Conservation (phyloP, 2,888 invertebrate species). For the Lymantria monacha region DNA sequence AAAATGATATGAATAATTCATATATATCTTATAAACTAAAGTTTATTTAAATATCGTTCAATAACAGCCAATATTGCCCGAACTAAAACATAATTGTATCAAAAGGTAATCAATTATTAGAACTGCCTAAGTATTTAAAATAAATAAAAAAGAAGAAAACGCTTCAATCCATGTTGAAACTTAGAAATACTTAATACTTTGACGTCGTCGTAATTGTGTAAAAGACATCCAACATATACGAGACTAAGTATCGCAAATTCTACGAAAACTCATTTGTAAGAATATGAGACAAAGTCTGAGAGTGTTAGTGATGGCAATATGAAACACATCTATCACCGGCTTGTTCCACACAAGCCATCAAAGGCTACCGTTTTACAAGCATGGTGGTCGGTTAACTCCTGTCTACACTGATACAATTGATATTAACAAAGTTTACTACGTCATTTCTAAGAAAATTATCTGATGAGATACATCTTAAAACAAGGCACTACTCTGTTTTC, state of each 20-base stretch:
- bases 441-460: neutral
- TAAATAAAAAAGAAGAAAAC: too few species aligned
- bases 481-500: neutral
- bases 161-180: too few species aligned
- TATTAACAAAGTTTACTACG: conserved; percentile 4
- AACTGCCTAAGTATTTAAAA: too few species aligned
- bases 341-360: conserved; percentile 23
- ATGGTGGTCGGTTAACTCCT: conserved; percentile 31
- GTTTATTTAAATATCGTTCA: too few species aligned
- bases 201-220: neutral
- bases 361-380: conserved; percentile 26
- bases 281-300: conserved; percentile 10
- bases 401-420: conserved; percentile 11
- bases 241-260: conserved; percentile 12
- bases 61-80: too few species aligned
- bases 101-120: too few species aligned
- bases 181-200: neutral
- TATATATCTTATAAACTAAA: too few species aligned
- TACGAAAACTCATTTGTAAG: conserved; percentile 22
- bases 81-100: too few species aligned
- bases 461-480: neutral
- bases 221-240: neutral
- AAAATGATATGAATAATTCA: too few species aligned
- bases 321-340: conserved; percentile 34
- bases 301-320: conserved; percentile 25